Evolutionary conservation across 2,797 vertebrate species (phyloP), one percentile per base, ranked within the genome.

Genomic region (Remorina albescens): DNA sequence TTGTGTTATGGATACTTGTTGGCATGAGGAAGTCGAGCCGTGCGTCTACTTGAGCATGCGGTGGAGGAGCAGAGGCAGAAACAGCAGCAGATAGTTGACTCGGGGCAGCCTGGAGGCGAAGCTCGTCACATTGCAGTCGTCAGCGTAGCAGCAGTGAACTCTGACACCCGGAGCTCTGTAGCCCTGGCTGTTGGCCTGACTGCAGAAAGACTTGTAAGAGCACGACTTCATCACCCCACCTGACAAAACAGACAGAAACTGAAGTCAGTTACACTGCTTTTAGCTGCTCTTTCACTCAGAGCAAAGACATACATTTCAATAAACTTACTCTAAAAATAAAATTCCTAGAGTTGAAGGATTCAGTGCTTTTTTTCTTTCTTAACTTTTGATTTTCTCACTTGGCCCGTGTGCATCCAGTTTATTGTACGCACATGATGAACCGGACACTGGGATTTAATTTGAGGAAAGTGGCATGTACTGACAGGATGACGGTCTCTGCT

Each of bases 221-320:
- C 96, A 97, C 1, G 96, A 96, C 92, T 98, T 98, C 95, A 96
- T 96, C 60, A 97, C 92, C 0, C 96, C 96, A 84, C 94, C 96
- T 95, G 80, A 66, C 71, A 76, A 74, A 63, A 60, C 16, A 72
- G 32, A 82, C 15, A 76, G 13, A 80, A 65, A 85, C 11, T 68
- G 16, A 58, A 28, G 37, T 60, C n/a, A 66, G 64, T 53, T 36
- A 21, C 34, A 37, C 39, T 4, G 25, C 30, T 81, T 76, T 76
- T 42, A 59, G 47, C 42, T 59, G 46, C 60, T 58, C 39, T 55
- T 32, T 23, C 2, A 47, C n/a, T 53, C 6, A 0, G 13, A 47
- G 6, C 6, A 65, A 49, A 6, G 42, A 39, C 21, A 19, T 11
- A 39, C 13, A 13, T 15, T 51, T 42, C 15, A 55, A 28, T 51